Evolutionary conservation across 2,888 invertebrate genomes (phyloP).

Genomic region (Orchestes rusci): DNA sequence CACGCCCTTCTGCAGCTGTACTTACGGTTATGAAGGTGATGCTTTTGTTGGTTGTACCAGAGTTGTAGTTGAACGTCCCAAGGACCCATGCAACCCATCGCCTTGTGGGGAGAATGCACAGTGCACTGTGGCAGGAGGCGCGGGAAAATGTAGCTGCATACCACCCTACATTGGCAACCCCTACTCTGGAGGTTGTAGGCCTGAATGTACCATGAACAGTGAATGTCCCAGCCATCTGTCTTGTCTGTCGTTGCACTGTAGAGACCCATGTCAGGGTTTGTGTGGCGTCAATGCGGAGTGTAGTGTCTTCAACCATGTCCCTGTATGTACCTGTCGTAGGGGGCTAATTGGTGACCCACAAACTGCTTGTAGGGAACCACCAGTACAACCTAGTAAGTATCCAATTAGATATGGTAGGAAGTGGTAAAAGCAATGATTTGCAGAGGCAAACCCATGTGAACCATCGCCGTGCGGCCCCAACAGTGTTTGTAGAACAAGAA

Average conservation of each 20-base stretch:
- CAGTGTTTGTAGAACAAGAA: slow-evolving; percentile 50
- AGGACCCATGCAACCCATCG: slow-evolving; percentile 65
- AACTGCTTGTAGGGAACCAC: slow-evolving; percentile 60
- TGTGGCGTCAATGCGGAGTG: slow-evolving; percentile 82
- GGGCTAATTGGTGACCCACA: slow-evolving; percentile 81
- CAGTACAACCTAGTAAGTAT: slow-evolving; percentile 49
- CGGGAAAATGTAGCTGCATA: slow-evolving; percentile 74
- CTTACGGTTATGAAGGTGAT: slow-evolving; percentile 67
- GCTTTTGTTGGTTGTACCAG: slow-evolving; percentile 74
- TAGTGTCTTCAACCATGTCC: slow-evolving; percentile 72
- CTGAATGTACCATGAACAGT: slow-evolving; percentile 75
- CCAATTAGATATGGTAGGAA: slow-evolving; percentile 1
- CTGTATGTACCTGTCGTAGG: slow-evolving; percentile 69
- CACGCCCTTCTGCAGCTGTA: slow-evolving; percentile 74
- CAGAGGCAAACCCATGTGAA: slow-evolving; percentile 49
- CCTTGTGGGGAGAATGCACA: slow-evolving; percentile 82
- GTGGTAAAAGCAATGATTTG: too few species aligned
- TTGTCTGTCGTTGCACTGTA: slow-evolving; percentile 76
- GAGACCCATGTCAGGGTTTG: slow-evolving; percentile 77
- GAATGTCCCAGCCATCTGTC: slow-evolving; percentile 72
- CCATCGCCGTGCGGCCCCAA: slow-evolving; percentile 57
- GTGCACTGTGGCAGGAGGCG: slow-evolving; percentile 62
- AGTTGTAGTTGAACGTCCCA: slow-evolving; percentile 35
- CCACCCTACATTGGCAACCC: slow-evolving; percentile 85
- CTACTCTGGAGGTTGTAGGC: slow-evolving; percentile 75